Conservation (phyloP, 2,888 invertebrate genomes). For the Malacosoma neustria region DNA sequence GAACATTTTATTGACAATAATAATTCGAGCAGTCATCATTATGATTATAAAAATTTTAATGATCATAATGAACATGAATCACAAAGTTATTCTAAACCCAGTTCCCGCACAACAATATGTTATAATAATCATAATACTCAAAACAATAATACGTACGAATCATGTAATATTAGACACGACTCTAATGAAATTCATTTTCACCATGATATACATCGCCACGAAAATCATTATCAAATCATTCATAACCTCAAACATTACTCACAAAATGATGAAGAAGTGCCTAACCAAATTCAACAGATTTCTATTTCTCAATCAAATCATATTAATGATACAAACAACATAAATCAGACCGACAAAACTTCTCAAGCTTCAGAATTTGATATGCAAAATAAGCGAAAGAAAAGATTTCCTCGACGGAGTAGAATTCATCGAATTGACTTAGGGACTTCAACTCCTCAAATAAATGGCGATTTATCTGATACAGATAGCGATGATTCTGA, state of each 20-base stretch:
- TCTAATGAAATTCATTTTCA: too few relatives aligned
- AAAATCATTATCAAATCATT: conserved; percentile 1
- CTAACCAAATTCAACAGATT: background rate
- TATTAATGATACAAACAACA: background rate
- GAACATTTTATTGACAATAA: conserved; percentile 2
- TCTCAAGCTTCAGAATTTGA: conserved; percentile 21
- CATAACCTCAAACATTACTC: background rate
- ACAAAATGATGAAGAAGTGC: background rate
- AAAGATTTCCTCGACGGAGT: conserved; percentile 18
- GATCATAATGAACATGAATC: conserved; percentile 13
- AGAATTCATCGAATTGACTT: conserved; percentile 20
- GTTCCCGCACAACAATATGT: too few relatives aligned
- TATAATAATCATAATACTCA: too few relatives aligned
- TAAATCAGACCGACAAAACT: background rate
- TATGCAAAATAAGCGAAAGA: conserved; percentile 33
- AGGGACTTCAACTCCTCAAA: conserved; percentile 2
- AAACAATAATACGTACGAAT: too few relatives aligned
- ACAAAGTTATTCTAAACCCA: conserved; percentile 13
- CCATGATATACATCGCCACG: conserved; percentile 9
- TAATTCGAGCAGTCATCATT: background rate
- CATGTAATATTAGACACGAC: too few relatives aligned
- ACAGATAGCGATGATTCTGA: conserved; percentile 41
- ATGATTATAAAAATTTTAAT: too few relatives aligned
- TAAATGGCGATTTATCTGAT: conserved; percentile 42
- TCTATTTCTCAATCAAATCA: background rate